Conservation (phyloP, 2,797 vertebrate genomes). For the Eupleurogrammus muticus region DNA sequence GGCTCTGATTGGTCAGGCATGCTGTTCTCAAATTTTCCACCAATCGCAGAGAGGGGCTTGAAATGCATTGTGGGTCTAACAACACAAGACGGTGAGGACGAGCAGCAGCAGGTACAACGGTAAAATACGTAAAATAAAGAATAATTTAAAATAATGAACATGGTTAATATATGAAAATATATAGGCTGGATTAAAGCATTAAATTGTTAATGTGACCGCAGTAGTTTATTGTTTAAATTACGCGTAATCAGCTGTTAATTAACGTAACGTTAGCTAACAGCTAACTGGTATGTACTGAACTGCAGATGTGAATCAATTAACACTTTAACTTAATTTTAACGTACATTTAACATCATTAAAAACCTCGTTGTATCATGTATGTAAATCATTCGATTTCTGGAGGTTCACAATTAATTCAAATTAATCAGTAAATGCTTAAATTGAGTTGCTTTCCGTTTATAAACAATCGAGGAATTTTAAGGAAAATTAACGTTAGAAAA, state of each 20-base stretch:
- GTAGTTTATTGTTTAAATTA: neutral
- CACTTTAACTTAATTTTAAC: too few relatives aligned
- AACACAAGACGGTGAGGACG: neutral
- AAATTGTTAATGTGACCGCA: neutral
- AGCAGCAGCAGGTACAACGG: constrained; percentile 28
- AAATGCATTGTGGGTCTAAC: constrained; percentile 59
- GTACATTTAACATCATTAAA: neutral
- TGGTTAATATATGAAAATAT: neutral
- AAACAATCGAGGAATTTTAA: constrained; percentile 12
- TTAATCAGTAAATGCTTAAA: too few relatives aligned
- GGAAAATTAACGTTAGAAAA: neutral
- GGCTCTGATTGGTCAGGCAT: constrained; percentile 59
- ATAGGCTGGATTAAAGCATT: too few relatives aligned
- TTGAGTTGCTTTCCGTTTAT: neutral
- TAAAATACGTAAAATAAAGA: too few relatives aligned
- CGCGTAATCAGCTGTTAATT: neutral
- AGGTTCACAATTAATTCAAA: neutral
- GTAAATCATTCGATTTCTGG: neutral
- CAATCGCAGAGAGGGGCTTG: constrained; percentile 39
- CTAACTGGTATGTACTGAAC: neutral
- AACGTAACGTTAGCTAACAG: neutral
- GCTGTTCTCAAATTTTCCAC: neutral
- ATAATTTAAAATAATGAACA: neutral
- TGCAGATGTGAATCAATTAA: neutral
- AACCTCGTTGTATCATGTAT: neutral